Conservation (phyloP, 1,140 invertebrate species). For the Gonatopus flavifemur region DNA sequence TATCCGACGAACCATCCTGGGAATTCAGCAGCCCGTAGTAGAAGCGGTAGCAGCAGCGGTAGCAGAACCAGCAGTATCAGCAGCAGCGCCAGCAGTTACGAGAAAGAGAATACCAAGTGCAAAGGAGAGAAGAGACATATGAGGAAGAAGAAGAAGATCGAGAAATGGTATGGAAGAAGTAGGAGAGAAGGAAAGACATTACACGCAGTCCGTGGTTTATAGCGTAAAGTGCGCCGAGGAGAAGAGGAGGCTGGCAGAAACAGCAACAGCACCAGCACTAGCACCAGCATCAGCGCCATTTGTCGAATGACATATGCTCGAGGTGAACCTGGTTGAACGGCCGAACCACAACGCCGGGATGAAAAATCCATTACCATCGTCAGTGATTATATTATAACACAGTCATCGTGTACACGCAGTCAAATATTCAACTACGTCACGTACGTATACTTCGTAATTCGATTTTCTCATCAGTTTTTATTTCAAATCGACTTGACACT, state of each 20-base stretch:
- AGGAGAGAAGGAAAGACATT: conserved; percentile 20
- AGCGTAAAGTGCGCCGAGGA: conserved; percentile 28
- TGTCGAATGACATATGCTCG: conserved; percentile 28
- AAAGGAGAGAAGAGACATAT: conserved; percentile 4
- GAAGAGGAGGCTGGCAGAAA: no score
- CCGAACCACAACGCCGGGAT: conserved; percentile 3
- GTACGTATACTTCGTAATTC: neutral
- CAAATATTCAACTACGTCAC: no score
- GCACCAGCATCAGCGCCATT: conserved; percentile 15
- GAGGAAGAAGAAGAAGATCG: no score
- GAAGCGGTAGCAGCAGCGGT: conserved; percentile 11
- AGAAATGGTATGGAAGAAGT: conserved; percentile 8
- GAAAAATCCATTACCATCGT: conserved; percentile 22
- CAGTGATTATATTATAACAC: no score
- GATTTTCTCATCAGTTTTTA: neutral
- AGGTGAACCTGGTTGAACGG: conserved; percentile 5
- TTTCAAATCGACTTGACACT: no score
- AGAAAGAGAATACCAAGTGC: neutral
- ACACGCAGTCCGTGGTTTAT: conserved; percentile 37
- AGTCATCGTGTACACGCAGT: no score
- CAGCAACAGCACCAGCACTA: no score
- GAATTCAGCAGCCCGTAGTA: conserved; percentile 35
- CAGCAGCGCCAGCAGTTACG: conserved; percentile 18
- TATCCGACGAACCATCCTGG: conserved; percentile 35
- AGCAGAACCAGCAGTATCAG: conserved; percentile 27